Evolutionary conservation across 1,140 invertebrate genomes (phyloP).

Genomic region (Procambarus clarkii): DNA sequence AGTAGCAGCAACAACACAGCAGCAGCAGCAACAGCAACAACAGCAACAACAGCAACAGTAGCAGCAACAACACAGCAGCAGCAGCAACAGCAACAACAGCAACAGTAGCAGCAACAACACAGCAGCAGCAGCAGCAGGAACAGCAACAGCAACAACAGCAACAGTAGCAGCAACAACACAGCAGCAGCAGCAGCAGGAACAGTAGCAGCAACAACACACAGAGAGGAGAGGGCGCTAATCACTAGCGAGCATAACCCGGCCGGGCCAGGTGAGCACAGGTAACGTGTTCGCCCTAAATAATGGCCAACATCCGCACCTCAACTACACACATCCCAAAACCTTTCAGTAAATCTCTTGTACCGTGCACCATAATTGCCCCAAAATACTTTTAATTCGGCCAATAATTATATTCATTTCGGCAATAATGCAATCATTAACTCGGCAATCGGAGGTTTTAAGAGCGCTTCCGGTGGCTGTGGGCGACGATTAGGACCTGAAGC

Average conservation of each 20-base stretch:
- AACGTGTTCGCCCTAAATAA: conserved; percentile 34
- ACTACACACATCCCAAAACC: neutral
- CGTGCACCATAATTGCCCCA: conserved; percentile 17
- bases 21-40: too few species aligned
- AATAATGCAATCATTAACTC: conserved; percentile 46
- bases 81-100: too few species aligned
- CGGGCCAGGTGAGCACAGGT: conserved; percentile 2
- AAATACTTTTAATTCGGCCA: conserved; percentile 46
- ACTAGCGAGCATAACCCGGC: neutral
- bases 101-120: too few species aligned
- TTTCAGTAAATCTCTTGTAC: conserved; percentile 14
- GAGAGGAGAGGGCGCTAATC: neutral
- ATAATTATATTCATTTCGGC: conserved; percentile 45
- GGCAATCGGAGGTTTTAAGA: neutral
- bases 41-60: too few species aligned
- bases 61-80: too few species aligned
- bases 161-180: too few species aligned
- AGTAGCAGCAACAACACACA: too few species aligned
- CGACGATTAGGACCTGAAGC: neutral
- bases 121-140: too few species aligned
- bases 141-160: too few species aligned
- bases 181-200: too few species aligned
- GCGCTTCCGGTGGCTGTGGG: conserved; percentile 34
- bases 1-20: too few species aligned
- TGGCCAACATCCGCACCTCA: conserved; percentile 31